Conservation (phyloP, 2,888 invertebrate genomes). For the Choreutis nemorana region DNA sequence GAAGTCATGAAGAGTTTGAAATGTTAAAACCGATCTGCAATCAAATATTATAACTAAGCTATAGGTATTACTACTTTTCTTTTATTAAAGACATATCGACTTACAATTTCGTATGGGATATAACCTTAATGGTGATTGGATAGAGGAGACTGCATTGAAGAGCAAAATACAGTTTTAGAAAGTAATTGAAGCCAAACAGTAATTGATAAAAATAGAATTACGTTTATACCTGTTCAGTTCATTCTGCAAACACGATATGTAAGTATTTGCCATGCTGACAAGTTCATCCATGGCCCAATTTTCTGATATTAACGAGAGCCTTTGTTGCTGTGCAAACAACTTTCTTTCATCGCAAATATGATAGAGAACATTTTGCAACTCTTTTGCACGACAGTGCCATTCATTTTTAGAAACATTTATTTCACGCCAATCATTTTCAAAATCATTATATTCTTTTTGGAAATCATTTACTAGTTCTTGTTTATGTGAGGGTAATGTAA, state of each 20-base stretch:
- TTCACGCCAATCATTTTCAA: constrained; percentile 66
- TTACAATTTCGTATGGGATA: no score
- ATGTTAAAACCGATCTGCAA: constrained; percentile 46
- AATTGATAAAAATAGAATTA: constrained; percentile 21
- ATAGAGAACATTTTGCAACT: constrained; percentile 57
- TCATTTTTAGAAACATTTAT: constrained; percentile 68
- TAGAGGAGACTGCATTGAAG: constrained; percentile 13
- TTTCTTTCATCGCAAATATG: constrained; percentile 66
- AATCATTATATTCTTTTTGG: constrained; percentile 67
- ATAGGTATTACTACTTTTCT: no score
- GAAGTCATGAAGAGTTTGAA: constrained; percentile 55
- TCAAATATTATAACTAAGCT: constrained; percentile 4
- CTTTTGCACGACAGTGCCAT: constrained; percentile 65
- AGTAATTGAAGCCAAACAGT: not conserved
- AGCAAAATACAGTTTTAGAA: not conserved
- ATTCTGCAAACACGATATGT: constrained; percentile 64
- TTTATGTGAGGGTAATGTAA: constrained; percentile 64
- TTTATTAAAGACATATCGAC: no score
- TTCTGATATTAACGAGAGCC: constrained; percentile 54
- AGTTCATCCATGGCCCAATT: constrained; percentile 67
- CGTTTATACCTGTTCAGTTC: constrained; percentile 68
- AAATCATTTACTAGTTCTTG: constrained; percentile 64
- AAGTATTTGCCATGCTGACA: constrained; percentile 60
- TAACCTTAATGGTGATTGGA: no score
- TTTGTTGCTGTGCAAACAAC: constrained; percentile 58